Base-by-base conservation (phyloP, 2,888 invertebrate genomes). In the Gymnosoma rotundatum region DNA sequence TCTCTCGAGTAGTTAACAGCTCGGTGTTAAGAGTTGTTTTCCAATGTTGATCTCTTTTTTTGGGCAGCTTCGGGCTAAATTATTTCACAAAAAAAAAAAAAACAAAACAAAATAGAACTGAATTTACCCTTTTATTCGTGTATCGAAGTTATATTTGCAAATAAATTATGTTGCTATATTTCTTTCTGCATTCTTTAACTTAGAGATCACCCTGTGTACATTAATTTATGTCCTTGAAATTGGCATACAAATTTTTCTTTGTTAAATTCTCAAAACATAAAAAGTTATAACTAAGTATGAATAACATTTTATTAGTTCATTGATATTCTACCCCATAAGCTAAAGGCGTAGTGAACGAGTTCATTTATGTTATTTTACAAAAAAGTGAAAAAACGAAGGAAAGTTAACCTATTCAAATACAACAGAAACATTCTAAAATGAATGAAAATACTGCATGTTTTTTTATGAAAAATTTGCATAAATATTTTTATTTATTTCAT, bases 271-370 rank as follows among this genome's bases (percentile, higher is more conserved):
- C 25, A 25, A 4, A 16, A 12, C 9, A 42, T 16, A 61, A 61
- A 38, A 48, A 36, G 21, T 8, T 3, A 1, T 18, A 52, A 38
- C n/a, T 61, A 38, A 21, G 32, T 52, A 48, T 32, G 16, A 3
- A n/a, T n/a, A 48, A 48, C n/a, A 16, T 21, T 67, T 50, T 50
- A 21, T 14, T 50, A 67, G 21, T 69, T 70, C 78, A 78, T 78
- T 78, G 61, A 70, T 78, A 78, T 78, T 78, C 78, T 56, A 64
- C 14, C 56, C 70, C 54, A 48, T 56, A 70, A 20, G 45, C 70
- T 56, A n/a, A 70, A 70, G 36, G 38, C 70, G 63, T 63, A 78
- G 63, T 70, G 63, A 78, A 63, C 78, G 54, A 52, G 61, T 42
- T 69, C 32, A 70, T 63, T 54, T 25, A 67, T 61, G 54, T 45